Percentiles rank a stretch among this genome's conserved stretches.
These are phyloP conservation scores for Silurus meridionalis DNA, from an alignment of 2,113 vertebrate genomes.

Conservation along the genomic window DNA sequence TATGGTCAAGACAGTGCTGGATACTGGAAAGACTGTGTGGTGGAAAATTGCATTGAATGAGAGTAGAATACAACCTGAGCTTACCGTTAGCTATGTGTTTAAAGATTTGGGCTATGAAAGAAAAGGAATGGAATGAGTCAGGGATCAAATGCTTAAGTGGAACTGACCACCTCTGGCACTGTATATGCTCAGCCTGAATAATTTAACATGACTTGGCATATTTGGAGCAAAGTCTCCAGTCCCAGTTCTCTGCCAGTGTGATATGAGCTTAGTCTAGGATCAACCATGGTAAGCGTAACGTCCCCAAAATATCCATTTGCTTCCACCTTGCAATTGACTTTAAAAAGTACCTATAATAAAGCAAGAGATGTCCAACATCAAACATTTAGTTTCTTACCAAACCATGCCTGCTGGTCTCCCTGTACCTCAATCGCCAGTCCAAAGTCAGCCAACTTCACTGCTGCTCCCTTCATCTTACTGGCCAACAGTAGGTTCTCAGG, in stretches of 20 bases:
- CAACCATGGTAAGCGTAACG: background rate
- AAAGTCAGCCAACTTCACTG: slow-evolving; percentile 87
- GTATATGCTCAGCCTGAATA: background rate
- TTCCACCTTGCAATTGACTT: background rate
- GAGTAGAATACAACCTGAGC: background rate
- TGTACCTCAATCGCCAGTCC: slow-evolving; percentile 88
- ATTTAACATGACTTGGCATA: background rate
- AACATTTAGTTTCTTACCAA: slow-evolving; percentile 74
- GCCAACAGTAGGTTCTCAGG: slow-evolving; percentile 86
- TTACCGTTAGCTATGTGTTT: background rate
- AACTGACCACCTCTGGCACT: background rate
- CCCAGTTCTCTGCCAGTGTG: background rate
- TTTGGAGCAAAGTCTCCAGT: background rate
- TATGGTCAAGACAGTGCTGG: background rate
- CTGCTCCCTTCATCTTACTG: slow-evolving; percentile 87
- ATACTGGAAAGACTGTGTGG: background rate
- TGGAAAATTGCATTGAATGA: background rate
- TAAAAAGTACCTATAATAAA: background rate
- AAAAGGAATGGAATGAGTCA: background rate
- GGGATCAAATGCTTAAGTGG: background rate
- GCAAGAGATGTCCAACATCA: background rate
- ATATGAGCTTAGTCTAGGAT: background rate
- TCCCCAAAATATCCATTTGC: too few species aligned
- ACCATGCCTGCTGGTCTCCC: slow-evolving; percentile 69
- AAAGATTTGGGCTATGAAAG: background rate